Evolutionary conservation across 2,888 invertebrate genomes (phyloP).

Genomic region (Melanargia galathea): DNA sequence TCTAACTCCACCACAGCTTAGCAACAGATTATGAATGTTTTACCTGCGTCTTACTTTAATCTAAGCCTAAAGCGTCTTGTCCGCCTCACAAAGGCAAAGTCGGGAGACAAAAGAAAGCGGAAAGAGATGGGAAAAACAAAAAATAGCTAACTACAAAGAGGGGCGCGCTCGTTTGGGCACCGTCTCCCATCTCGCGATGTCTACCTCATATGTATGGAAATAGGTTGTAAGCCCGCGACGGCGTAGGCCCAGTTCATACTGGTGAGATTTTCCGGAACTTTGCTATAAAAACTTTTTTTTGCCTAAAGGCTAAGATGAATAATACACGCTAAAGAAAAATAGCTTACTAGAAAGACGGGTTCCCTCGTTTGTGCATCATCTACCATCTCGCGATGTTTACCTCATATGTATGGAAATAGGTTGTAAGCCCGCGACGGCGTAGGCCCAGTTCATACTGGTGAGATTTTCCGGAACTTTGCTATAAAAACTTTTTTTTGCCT

Average conservation of each 20-base stretch:
- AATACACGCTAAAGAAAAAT: no score
- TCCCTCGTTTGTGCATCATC: conserved; percentile 45
- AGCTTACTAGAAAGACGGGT: conserved; percentile 48
- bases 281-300: background rate
- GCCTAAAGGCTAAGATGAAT: no score
- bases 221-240: conserved; percentile 55
- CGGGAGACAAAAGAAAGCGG: conserved; percentile 42
- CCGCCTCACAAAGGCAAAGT: conserved; percentile 32
- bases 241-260: conserved; percentile 35
- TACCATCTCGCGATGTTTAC: conserved; percentile 54
- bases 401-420: conserved; percentile 78
- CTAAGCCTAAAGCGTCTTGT: conserved; percentile 38
- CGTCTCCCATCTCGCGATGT: conserved; percentile 50
- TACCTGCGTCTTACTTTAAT: conserved; percentile 31
- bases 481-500: background rate
- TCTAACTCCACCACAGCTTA: background rate
- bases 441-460: conserved; percentile 35
- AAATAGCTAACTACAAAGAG: conserved; percentile 49
- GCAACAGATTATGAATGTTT: conserved; percentile 25
- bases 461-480: conserved; percentile 9
- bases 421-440: conserved; percentile 50
- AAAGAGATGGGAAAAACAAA: conserved; percentile 43
- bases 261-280: conserved; percentile 21
- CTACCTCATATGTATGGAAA: conserved; percentile 78
- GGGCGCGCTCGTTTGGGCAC: conserved; percentile 45